Evolutionary conservation across 2,888 invertebrate genomes (phyloP), one percentile per base, ranked within the genome.

Genomic region (Aleiodes alternator): DNA sequence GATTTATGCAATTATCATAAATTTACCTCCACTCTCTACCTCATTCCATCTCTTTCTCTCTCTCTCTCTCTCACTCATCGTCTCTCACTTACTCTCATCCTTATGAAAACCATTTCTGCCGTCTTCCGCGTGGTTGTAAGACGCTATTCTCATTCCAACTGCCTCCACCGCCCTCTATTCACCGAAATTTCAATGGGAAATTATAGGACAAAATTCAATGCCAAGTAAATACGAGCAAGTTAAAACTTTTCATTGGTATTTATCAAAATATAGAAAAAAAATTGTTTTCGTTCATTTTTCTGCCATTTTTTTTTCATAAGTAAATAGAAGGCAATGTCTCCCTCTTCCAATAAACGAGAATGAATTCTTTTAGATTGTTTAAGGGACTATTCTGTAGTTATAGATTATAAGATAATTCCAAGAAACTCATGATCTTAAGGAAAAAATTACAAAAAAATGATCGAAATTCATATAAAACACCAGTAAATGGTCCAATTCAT

Each of bases 1-100:
- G 88, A 88, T 88, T 88, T 88, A 88, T 88, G 88, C 87, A 88
- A 88, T 88, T 87, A 88, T 88, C 88, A 88, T 88, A 88, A 88
- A 88, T 88, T 87, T 84, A 82, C 82, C 80, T 80, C 82, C 82
- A 78, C 84, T 81, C 80, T 12, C 16, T 64, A 23, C 34, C 69
- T 34, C 34, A 34, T 34, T 53, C 73, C 29, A 12, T 43, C 57
- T 43, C 75, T 77, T 73, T 72, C 76, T 43, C 70, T 34, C 68
- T 53, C 73, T 53, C 73, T 34, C 14, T 43, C 57, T 38, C 75
- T 76, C 73, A 72, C 75, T 43, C 70, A 61, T 55, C 69, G 59
- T 51, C 50, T 34, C 68, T 43, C 43, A 8, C 43, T 43, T 43
- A 43, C 43, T 68, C 69, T 59, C 73, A 14, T 56, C 55, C 69